Base-by-base conservation (phyloP, 2,797 vertebrate species). In the Crypturellus tataupa region DNA sequence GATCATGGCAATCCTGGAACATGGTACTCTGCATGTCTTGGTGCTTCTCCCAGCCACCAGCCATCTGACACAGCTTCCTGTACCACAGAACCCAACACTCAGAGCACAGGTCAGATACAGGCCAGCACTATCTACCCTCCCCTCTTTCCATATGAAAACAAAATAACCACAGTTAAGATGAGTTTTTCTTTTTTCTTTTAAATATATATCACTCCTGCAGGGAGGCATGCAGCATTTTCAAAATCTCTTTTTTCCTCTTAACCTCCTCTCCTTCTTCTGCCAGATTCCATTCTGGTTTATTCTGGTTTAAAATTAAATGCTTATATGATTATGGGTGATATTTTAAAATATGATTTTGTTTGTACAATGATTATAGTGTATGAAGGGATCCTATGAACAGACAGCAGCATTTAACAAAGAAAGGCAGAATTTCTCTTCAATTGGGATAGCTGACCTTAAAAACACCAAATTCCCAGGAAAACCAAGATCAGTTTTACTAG, bases 261-360 rank as follows among this genome's bases (percentile, higher is more conserved):
- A 42, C 39, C 37, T 73, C 37, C 6, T n/a, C n/a, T 53, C 17
- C 13, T 33, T 25, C 33, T 78, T 80, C 46, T 78, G 40, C 33
- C 20, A 33, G n/a, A 62, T 40, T 42, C 64, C 71, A 72, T 40
- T 35, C 76, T 62, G 37, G 11, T 95, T 90, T 64, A 47, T 55
- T 90, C 51, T 64, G 33, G 7, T 90, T 91, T 78, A 56, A 90
- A 90, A 47, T 51, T 62, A 90, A 71, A 31, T 14, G 47, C 11
- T 80, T 71, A 59, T 83, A 55, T 27, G 44, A 55, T 49, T 69
- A 70, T 25, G 42, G 84, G 39, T 73, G 64, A 19, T 47, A 90
- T 79, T 94, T 94, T 87, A 67, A 92, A 85, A 77, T 12, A 24
- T 10, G 21, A 42, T 88, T 79, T 56, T 93, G 27, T 65, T 81